Conservation (phyloP, 2,888 invertebrate genomes). For the Dysmachus trigonus region DNA sequence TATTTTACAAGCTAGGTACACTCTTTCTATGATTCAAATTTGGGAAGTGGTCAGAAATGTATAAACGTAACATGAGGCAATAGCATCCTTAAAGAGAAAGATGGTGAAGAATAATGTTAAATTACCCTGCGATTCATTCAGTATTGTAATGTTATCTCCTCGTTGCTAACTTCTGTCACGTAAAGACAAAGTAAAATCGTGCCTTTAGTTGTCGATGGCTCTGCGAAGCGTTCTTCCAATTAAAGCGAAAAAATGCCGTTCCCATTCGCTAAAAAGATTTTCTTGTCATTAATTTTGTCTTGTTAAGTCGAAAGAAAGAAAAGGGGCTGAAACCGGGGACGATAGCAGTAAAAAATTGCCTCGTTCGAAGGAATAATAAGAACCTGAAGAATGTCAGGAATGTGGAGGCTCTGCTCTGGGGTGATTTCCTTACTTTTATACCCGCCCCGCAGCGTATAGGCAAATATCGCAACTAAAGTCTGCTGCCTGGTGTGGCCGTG, state of each 20-base stretch:
- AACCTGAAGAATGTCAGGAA: constrained; percentile 49
- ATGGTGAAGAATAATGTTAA: too few relatives aligned
- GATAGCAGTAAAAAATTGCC: constrained; percentile 47
- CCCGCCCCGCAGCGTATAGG: background rate
- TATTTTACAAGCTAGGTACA: too few relatives aligned
- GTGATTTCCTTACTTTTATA: constrained; percentile 47
- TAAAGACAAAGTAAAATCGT: background rate
- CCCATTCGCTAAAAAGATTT: constrained; percentile 22
- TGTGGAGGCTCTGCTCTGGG: constrained; percentile 46
- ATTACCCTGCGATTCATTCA: background rate
- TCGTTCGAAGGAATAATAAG: constrained; percentile 50
- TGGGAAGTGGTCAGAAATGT: too few relatives aligned
- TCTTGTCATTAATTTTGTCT: constrained; percentile 48
- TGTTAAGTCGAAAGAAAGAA: constrained; percentile 46
- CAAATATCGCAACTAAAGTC: constrained; percentile 22
- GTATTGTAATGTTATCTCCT: background rate
- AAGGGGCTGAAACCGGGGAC: constrained; percentile 13
- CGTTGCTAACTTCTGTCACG: background rate
- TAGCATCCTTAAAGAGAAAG: too few relatives aligned
- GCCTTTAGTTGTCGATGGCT: background rate
- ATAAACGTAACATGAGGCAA: too few relatives aligned
- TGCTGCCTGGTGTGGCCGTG: background rate
- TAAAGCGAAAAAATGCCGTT: background rate
- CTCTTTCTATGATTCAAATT: too few relatives aligned
- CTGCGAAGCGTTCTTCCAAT: background rate